phyloP scores from a whole-genome alignment of 2,113 vertebrate species.

The Astur gentilis region DNA sequence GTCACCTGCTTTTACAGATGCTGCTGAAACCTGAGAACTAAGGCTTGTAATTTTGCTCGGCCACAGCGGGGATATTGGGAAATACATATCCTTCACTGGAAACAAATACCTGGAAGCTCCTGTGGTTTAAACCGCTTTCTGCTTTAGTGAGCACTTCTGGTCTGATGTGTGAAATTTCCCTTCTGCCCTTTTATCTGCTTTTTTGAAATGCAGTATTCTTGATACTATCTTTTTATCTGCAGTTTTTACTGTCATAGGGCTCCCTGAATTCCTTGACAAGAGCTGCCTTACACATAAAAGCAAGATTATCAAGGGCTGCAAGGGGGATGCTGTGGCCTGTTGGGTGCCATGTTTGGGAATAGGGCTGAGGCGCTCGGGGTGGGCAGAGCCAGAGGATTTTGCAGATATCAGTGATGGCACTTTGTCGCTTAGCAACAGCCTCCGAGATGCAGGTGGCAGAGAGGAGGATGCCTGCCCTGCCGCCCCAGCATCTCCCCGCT shows the following conservation, averaged over 20 bases:
- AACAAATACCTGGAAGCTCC: not conserved
- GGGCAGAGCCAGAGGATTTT: not conserved
- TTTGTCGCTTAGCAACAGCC: slow-evolving; percentile 33
- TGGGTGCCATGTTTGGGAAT: not conserved
- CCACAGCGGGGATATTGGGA: not conserved
- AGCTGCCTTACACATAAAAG: not conserved
- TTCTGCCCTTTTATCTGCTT: not conserved
- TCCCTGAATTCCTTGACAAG: not conserved
- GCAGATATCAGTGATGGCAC: not conserved
- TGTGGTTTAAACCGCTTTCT: not conserved
- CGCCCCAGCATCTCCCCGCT: not conserved
- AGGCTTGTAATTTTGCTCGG: not conserved
- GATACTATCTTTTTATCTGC: not conserved
- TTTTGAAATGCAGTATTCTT: not conserved
- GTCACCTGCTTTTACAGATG: not conserved
- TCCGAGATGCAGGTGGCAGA: not conserved
- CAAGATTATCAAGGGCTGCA: not conserved
- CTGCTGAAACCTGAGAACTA: not conserved
- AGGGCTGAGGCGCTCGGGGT: not conserved
- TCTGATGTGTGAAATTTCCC: not conserved
- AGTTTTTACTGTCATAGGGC: not conserved
- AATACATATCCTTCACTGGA: not conserved
- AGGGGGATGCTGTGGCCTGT: not conserved
- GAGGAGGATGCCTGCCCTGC: not conserved
- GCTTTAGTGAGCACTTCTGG: not conserved